Evolutionary conservation across 2,113 vertebrate genomes (phyloP).

Genomic region (Hippoglossus stenolepis): DNA sequence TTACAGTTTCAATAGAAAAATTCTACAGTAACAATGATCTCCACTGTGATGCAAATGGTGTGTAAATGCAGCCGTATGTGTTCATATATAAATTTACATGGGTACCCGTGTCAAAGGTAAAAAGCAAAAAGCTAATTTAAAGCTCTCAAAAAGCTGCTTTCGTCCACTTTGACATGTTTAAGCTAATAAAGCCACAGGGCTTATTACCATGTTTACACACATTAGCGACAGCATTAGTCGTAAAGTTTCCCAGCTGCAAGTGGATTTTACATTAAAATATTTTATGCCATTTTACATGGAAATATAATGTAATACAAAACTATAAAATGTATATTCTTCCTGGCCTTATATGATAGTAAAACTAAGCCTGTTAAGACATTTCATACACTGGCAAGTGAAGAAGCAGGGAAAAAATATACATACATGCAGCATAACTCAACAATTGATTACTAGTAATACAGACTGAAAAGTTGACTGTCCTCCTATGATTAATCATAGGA

Average conservation of each 20-base stretch:
- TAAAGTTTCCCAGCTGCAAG: constrained; percentile 73
- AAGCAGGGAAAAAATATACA: neutral
- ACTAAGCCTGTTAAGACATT: constrained; percentile 6
- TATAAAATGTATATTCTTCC: constrained; percentile 36
- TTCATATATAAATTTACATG: constrained; percentile 35
- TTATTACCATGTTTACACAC: constrained; percentile 72
- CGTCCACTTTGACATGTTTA: constrained; percentile 61
- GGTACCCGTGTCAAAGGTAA: constrained; percentile 65
- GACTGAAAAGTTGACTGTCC: neutral
- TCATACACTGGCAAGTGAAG: constrained; percentile 9
- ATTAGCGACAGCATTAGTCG: constrained; percentile 58
- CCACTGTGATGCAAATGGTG: constrained; percentile 9
- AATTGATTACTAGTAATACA: neutral
- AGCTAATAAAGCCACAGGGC: constrained; percentile 70
- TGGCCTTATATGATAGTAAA: constrained; percentile 17
- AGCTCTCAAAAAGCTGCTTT: constrained; percentile 61
- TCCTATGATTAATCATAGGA: no score
- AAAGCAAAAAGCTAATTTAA: constrained; percentile 67
- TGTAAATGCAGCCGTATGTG: constrained; percentile 56
- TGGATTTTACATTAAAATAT: constrained; percentile 28
- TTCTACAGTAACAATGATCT: constrained; percentile 27
- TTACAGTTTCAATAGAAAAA: no score
- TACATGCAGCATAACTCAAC: neutral
- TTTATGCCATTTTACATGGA: constrained; percentile 24
- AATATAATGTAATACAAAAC: constrained; percentile 29